Percentiles rank a stretch among this genome's conserved stretches.
Conservation (phyloP, 2,113 vertebrate genomes). For the Oreochromis aureus region DNA sequence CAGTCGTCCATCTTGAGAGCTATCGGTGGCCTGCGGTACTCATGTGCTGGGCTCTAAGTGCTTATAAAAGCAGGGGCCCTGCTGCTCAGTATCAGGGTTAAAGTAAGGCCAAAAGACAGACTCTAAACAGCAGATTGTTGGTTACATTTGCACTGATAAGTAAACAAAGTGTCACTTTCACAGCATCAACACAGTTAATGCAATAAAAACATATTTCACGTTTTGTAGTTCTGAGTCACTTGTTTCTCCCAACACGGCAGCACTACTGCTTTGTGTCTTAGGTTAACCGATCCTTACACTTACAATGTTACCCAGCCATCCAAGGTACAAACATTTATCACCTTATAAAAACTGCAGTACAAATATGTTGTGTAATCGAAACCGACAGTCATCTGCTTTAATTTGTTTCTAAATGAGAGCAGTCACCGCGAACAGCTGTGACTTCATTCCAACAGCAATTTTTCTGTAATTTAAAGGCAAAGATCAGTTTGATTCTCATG, state of each 20-base stretch:
- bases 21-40: accelerated
- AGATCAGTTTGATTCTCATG: not conserved
- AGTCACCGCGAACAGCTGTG: not conserved
- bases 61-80: not conserved
- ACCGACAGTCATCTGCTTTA: not conserved
- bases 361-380: not conserved
- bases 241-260: not conserved
- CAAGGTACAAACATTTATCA: not conserved
- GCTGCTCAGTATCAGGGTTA: not conserved
- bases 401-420: not conserved
- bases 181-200: not conserved
- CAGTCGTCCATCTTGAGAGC: not conserved
- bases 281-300: not conserved
- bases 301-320: not conserved
- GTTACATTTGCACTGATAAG: not conserved
- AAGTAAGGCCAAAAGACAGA: not conserved
- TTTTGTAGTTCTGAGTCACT: not conserved
- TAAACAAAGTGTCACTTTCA: not conserved
- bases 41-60: not conserved
- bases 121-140: not conserved
- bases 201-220: not conserved
- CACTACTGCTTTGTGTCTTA: not conserved
- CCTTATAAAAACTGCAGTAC: not conserved
- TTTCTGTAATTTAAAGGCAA: not conserved
- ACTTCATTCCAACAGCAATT: not conserved